These are phyloP conservation scores for Ophioninae sp. DNA, from an alignment of 2,888 invertebrate species.

Conservation along the genomic window DNA sequence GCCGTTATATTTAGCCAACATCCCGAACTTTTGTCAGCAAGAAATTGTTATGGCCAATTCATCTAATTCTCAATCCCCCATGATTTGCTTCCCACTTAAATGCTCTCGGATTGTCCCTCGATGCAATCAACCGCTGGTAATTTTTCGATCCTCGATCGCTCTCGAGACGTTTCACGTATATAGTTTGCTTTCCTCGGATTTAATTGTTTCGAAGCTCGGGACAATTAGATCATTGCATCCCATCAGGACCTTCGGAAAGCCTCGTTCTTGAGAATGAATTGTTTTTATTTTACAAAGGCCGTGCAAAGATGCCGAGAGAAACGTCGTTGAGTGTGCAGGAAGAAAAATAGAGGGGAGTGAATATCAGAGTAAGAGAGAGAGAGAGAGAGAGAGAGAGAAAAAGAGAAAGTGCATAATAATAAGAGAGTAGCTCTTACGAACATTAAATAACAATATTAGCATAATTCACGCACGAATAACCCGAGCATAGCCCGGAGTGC, in stretches of 20 bases:
- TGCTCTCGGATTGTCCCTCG: neutral
- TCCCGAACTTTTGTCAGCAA: slow-evolving; percentile 9
- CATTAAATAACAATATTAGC: slow-evolving; percentile 71
- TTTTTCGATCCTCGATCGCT: slow-evolving; percentile 4
- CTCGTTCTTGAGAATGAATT: slow-evolving; percentile 36
- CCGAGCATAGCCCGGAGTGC: slow-evolving; percentile 65
- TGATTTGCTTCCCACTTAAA: neutral
- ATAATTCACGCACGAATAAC: slow-evolving; percentile 71
- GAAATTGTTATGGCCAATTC: slow-evolving; percentile 18
- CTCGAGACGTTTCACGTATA: slow-evolving; percentile 33
- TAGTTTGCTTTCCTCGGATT: slow-evolving; percentile 1
- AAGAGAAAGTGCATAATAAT: slow-evolving; percentile 47
- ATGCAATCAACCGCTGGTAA: slow-evolving; percentile 2
- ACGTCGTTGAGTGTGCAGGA: neutral
- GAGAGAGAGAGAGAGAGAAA: slow-evolving; percentile 20
- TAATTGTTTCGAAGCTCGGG: slow-evolving; percentile 38
- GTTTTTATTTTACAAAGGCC: slow-evolving; percentile 43
- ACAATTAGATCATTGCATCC: slow-evolving; percentile 7
- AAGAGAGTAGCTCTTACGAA: slow-evolving; percentile 61
- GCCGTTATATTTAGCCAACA: neutral
- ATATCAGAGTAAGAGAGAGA: neutral
- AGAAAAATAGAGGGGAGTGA: neutral
- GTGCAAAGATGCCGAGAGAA: neutral
- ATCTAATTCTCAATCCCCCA: neutral
- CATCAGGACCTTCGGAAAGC: slow-evolving; percentile 18